Evolutionary conservation across 2,888 invertebrate species (phyloP), one percentile per base, ranked within the genome.

Genomic region (Patella caerulea): DNA sequence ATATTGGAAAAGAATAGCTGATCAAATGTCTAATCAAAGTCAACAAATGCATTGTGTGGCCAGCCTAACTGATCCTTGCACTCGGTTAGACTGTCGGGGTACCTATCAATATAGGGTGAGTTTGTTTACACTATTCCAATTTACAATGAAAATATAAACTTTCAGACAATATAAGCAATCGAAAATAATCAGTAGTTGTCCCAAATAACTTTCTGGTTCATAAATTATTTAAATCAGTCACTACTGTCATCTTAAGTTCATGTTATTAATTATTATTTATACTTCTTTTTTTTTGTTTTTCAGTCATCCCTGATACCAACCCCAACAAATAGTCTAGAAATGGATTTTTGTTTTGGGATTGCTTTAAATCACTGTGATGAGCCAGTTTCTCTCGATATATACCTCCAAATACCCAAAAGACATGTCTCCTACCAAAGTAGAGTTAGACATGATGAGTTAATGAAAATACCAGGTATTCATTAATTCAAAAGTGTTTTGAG

Each of bases 311-410:
- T 45, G 45, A 45, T 45, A 45, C 45, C 45, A 45, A 45, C 45
- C 7, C 0, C 45, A 45, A 45, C 45, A 45, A 7, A 45, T 45
- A 45, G 34, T 34, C 52, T 82, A 19, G 79, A 78, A 24, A 74
- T 83, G 5, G 76, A 79, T 59, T 87, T 85, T 73, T 88, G 87
- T 79, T 86, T 86, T 74, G 86, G 87, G 7, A 59, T 85, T 24
- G 74, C 82, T 17, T 72, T 87, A 15, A 86, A 87, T 75, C 85
- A 86, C 73, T 88, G 88, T 79, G 82, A 84, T 34, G 75, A 78
- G 11, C 87, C 86, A 12, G 76, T 86, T 17, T 82, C 83, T 14
- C 81, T 88, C 80, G 85, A 86, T 71, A 83, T 87, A 76, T 86
- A 86, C 76, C 72, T 86, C 12, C 75, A 83, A 29, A 72, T 83